Evolutionary conservation across 2,113 vertebrate species (phyloP).

Genomic region (Dromiciops gliroides): DNA sequence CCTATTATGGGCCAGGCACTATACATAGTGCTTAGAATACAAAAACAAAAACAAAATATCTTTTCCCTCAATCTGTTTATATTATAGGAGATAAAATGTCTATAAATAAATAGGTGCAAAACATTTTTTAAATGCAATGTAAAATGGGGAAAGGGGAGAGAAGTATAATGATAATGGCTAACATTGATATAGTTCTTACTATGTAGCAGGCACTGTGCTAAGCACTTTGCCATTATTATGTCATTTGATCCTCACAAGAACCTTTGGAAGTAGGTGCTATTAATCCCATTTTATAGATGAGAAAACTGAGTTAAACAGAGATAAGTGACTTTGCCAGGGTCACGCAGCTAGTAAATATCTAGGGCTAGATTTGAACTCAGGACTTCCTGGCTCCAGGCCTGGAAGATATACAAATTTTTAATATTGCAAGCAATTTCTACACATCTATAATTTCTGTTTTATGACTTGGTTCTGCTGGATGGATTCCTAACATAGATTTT

Average conservation of each 20-base stretch:
- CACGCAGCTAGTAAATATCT: neutral
- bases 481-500: neutral
- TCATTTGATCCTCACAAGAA: neutral
- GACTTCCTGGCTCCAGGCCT: neutral
- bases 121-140: neutral
- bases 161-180: neutral
- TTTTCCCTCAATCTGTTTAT: no score
- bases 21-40: neutral
- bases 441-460: neutral
- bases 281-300: neutral
- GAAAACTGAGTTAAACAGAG: neutral
- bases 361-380: neutral
- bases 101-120: neutral
- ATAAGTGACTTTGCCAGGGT: neutral
- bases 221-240: neutral
- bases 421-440: neutral
- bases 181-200: neutral
- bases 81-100: no score
- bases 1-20: neutral
- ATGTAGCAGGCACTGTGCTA: neutral
- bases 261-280: neutral
- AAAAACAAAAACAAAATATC: no score
- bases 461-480: neutral
- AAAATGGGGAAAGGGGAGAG: neutral
- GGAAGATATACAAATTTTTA: neutral